Percentiles rank a stretch among this genome's conserved stretches.
Evolutionary conservation across 2,797 vertebrate genomes (phyloP).

Genomic region (Furcifer pardalis): DNA sequence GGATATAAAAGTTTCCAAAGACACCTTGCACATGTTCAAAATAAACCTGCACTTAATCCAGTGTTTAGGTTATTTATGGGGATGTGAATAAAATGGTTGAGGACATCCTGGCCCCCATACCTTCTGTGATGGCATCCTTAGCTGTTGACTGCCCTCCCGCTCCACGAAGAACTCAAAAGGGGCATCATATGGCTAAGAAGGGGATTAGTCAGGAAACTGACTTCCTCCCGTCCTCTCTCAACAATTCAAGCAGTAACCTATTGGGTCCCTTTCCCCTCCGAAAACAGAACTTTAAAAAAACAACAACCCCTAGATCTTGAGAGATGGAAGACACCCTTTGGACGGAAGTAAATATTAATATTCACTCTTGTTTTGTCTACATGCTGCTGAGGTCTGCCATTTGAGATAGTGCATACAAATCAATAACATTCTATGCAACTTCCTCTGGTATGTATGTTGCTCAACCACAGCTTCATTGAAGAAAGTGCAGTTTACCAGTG

Average conservation of each 20-base stretch:
- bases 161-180: neutral
- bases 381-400: neutral
- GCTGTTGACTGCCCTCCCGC: neutral
- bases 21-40: neutral
- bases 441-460: neutral
- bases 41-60: neutral
- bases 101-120: neutral
- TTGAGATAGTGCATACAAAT: neutral
- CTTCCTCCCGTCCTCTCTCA: neutral
- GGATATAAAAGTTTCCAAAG: neutral
- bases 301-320: neutral
- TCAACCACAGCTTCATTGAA: neutral
- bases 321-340: neutral
- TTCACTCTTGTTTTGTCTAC: neutral
- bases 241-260: neutral
- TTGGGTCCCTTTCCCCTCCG: neutral
- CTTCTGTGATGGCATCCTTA: neutral
- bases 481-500: neutral
- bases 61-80: neutral
- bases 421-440: neutral
- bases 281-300: neutral
- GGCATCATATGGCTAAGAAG: neutral
- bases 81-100: neutral
- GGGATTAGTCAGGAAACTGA: neutral
- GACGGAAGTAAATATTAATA: constrained; percentile 8